These are phyloP conservation scores for Alauda arvensis DNA, from an alignment of 2,797 vertebrate species.

Conservation along the genomic window DNA sequence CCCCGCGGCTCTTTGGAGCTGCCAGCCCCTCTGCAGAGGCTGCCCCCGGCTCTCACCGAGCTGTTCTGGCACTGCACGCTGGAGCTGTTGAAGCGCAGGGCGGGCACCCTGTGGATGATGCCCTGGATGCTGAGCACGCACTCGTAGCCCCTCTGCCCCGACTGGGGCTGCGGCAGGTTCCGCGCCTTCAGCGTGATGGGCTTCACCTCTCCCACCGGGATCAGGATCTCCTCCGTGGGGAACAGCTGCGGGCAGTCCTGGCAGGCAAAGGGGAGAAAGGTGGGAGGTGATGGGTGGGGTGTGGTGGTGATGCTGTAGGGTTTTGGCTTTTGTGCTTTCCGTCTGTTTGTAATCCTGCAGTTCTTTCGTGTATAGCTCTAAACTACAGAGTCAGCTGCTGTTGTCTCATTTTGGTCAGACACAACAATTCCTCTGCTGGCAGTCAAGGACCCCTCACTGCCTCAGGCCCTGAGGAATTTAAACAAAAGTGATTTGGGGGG, in stretches of 20 bases:
- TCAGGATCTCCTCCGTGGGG: slow-evolving; percentile 91
- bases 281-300: fast-evolving
- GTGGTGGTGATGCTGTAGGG: neutral
- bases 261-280: neutral
- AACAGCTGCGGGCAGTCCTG: slow-evolving; percentile 97
- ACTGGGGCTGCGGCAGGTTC: slow-evolving; percentile 96
- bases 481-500: neutral
- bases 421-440: neutral
- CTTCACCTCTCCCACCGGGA: slow-evolving; percentile 93
- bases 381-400: neutral
- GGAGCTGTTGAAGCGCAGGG: slow-evolving; percentile 97
- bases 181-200: slow-evolving; percentile 94
- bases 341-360: no score
- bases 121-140: slow-evolving; percentile 94
- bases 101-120: slow-evolving; percentile 86
- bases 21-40: neutral
- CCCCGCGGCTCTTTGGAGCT: neutral
- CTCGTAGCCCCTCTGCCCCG: slow-evolving; percentile 95
- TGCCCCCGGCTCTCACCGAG: slow-evolving; percentile 75
- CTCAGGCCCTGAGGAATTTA: neutral
- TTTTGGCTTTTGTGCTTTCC: fast-evolving
- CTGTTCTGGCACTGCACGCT: slow-evolving; percentile 98
- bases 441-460: neutral
- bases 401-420: neutral
- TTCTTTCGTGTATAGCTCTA: fast-evolving